Evolutionary conservation across 1,140 invertebrate species (phyloP), one percentile per base, ranked within the genome.

Genomic region (Grapholita molesta): DNA sequence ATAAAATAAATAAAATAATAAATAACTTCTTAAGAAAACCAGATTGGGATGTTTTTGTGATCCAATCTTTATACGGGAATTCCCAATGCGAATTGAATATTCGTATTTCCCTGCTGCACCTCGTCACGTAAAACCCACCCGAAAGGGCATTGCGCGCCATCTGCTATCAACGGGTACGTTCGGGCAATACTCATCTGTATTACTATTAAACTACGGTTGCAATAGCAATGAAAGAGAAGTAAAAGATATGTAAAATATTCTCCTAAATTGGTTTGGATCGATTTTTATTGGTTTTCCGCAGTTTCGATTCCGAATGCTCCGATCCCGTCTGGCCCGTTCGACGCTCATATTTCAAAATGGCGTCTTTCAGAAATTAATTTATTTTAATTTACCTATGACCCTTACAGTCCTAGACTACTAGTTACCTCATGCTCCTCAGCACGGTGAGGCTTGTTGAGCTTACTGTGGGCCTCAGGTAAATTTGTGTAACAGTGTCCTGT

Each of bases 231-330:
- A 1, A 12, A 61, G 15, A 28, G 30, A 28, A 69, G 15, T 48
- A 67, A 61, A 67, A 61, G 73, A 69, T 18, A 68, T 73, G 70
- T 70, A 78, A 77, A 76, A 72, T 74, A 76, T 70, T 73, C 71
- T 73, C 69, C 77, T 64, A 79, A 61, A 75, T 83, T 75, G 32
- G 48, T 8, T 7, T 25, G 21, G 57, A 77, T 83, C 76, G 71
- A 78, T 82, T 77, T 77, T 74, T 68, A 64, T 71, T 64, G 64
- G 35, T 35, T 71, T 73, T 74, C 64, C 71, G 67, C 11, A n/a
- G n/a, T 72, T 74, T 61, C 35, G 30, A 32, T 68, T 68, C 53
- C 11, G 68, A 68, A 73, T 38, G 64, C 71, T 68, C 53, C 11
- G 68, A 68, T 75, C 38, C 66, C 71, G 71, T 38, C 69, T 68